Conservation (phyloP, 2,888 invertebrate species). For the Diplolepis rosae region DNA sequence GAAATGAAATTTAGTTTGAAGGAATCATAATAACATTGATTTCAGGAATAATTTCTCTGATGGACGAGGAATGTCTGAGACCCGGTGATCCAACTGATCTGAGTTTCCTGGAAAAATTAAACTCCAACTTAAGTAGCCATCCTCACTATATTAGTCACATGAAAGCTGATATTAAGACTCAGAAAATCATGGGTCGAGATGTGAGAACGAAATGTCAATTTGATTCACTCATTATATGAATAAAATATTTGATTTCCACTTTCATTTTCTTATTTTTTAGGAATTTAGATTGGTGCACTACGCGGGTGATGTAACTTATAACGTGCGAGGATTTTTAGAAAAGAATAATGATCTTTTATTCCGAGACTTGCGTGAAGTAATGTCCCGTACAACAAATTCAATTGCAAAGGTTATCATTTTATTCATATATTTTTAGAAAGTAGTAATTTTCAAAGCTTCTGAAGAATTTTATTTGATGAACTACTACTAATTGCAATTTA, state of each 20-base stretch:
- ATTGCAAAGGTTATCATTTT: slow-evolving; percentile 76
- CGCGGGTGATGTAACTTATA: slow-evolving; percentile 95
- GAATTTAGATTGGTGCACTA: slow-evolving; percentile 94
- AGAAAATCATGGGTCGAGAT: slow-evolving; percentile 89
- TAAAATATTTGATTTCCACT: neutral
- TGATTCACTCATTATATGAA: neutral
- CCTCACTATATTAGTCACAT: slow-evolving; percentile 89
- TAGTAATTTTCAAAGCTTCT: no score
- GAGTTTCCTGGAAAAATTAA: slow-evolving; percentile 88
- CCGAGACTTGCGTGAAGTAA: slow-evolving; percentile 89
- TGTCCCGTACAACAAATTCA: slow-evolving; percentile 82
- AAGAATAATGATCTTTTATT: slow-evolving; percentile 95
- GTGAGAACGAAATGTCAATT: slow-evolving; percentile 74
- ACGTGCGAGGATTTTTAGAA: slow-evolving; percentile 89
- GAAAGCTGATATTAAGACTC: slow-evolving; percentile 85
- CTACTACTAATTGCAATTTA: no score
- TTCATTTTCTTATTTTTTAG: slow-evolving; percentile 75
- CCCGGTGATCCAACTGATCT: slow-evolving; percentile 90
- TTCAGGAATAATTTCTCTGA: slow-evolving; percentile 84
- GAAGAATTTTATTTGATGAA: neutral
- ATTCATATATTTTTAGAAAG: neutral
- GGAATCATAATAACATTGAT: neutral
- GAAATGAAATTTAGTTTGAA: slow-evolving; percentile 15
- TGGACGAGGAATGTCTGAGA: slow-evolving; percentile 94
- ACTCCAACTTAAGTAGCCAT: slow-evolving; percentile 83